A percentile compares a stretch with the other conserved stretches of the same genome.
These are phyloP conservation scores for Acromyrmex charruanus DNA, from an alignment of 1,140 invertebrate genomes.

Conservation along the genomic window DNA sequence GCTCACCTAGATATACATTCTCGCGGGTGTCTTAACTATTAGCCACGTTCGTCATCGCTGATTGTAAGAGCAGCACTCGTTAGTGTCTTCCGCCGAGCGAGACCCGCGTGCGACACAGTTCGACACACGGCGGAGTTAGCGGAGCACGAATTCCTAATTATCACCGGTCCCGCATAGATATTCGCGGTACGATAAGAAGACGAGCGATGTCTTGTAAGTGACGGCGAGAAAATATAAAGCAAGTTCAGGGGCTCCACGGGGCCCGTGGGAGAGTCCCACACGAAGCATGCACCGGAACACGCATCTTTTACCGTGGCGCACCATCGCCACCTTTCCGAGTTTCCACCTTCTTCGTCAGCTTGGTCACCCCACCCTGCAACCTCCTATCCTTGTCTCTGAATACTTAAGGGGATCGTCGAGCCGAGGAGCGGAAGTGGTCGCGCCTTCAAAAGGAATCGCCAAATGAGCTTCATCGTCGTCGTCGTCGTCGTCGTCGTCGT, in stretches of 20 bases:
- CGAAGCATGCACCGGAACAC: constrained; percentile 85
- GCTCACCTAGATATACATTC: neutral
- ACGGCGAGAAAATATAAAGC: constrained; percentile 56
- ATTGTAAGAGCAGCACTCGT: constrained; percentile 9
- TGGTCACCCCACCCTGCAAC: neutral
- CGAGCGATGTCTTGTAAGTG: constrained; percentile 30
- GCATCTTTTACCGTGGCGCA: constrained; percentile 45
- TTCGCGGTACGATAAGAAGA: constrained; percentile 67
- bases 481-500: constrained; percentile 20
- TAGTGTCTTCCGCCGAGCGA: constrained; percentile 45
- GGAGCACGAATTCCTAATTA: constrained; percentile 70
- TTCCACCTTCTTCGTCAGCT: constrained; percentile 32
- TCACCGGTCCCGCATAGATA: constrained; percentile 68
- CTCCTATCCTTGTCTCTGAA: constrained; percentile 9
- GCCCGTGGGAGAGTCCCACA: constrained; percentile 86
- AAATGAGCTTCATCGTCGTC: constrained; percentile 42
- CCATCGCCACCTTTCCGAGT: constrained; percentile 71
- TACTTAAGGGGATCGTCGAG: constrained; percentile 41
- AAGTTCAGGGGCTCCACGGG: constrained; percentile 77
- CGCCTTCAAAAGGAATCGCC: constrained; percentile 57
- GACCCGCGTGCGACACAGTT: constrained; percentile 49
- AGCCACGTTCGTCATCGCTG: neutral
- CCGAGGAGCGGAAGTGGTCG: constrained; percentile 65
- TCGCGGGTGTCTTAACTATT: neutral
- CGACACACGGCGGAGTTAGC: constrained; percentile 32